These are phyloP conservation scores for Ceraclea dissimilis DNA, from an alignment of 2,888 invertebrate species.

Conservation along the genomic window DNA sequence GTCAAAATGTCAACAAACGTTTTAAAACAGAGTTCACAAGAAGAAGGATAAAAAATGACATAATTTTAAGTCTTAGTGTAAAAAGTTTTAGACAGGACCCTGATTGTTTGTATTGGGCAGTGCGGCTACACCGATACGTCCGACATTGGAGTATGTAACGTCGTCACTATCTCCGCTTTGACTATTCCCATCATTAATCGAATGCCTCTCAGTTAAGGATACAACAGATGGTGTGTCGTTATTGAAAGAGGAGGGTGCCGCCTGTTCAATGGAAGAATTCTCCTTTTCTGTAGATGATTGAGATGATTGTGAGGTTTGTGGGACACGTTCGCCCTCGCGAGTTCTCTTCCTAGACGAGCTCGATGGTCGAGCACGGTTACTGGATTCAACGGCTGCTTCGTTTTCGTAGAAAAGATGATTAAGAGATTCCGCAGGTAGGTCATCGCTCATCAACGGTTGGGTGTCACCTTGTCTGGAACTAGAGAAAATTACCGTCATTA, in stretches of 20 bases:
- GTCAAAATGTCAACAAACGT: too few species aligned
- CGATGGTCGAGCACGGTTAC: background rate
- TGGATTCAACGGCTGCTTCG: background rate
- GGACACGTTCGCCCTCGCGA: background rate
- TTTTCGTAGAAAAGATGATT: background rate
- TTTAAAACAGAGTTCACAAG: too few species aligned
- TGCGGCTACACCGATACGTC: constrained; percentile 39
- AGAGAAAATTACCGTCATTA: too few species aligned
- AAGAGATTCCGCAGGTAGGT: background rate
- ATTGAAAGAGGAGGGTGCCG: background rate
- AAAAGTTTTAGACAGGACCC: background rate
- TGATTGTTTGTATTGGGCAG: constrained; percentile 28
- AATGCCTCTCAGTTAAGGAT: constrained; percentile 34
- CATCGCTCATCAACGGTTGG: background rate
- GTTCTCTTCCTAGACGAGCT: background rate
- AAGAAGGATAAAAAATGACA: too few species aligned
- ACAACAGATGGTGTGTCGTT: constrained; percentile 19
- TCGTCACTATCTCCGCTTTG: background rate
- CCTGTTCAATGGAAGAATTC: background rate
- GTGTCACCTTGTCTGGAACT: background rate
- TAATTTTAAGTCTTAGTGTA: background rate
- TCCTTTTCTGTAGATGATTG: background rate
- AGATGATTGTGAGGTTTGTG: background rate
- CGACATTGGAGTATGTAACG: constrained; percentile 19
- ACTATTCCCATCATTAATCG: constrained; percentile 39